Evolutionary conservation across 2,113 vertebrate species (phyloP), one percentile per base, ranked within the genome.

Genomic region (Mormoops blainvillei): DNA sequence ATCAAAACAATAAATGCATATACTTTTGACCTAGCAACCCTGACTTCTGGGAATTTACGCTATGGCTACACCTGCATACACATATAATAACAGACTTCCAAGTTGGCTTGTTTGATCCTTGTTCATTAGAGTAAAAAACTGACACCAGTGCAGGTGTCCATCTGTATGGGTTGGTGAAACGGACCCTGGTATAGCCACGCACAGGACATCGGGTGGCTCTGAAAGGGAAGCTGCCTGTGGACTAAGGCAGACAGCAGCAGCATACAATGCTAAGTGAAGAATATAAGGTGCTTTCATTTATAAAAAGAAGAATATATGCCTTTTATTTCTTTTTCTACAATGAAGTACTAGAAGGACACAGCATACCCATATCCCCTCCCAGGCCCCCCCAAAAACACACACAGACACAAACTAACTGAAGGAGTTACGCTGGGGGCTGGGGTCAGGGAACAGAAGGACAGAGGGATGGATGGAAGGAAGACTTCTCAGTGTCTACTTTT

Each of bases 351-450:
- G 76, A 65, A 36, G 14, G 45, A 41, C 61, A 56, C 33, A 58
- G 15, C 56, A 65, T 38, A 1, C 2, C 5, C 20, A 20, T 20
- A 31, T 1, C 20, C 33, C 52, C 8, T 22, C 38, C 3, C 12
- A 7, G 3, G 7, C 41, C 10, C n/a, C 16, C n/a, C 33, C 13
- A 22, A 20, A 38, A 10, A 18, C 1, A 8, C 0, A 16, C 61
- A 31, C 48, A 43, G 31, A 28, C 33, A 48, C 26, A 52, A 3
- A 68, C 13, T 1, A 12, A 63, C 1, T 2, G 4, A 50, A 33
- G 48, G 43, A 4, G 10, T 28, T 19, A n/a, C 26, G 6, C 0
- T 7, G 0, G 4, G 31, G 0, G 6, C 33, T 15, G 18, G 11
- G 5, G 2, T 2, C 19, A 19, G 43, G 33, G 48, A 54, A 70